phyloP scores from a whole-genome alignment of 2,797 vertebrate genomes.

The Lagocephalus sceleratus region DNA sequence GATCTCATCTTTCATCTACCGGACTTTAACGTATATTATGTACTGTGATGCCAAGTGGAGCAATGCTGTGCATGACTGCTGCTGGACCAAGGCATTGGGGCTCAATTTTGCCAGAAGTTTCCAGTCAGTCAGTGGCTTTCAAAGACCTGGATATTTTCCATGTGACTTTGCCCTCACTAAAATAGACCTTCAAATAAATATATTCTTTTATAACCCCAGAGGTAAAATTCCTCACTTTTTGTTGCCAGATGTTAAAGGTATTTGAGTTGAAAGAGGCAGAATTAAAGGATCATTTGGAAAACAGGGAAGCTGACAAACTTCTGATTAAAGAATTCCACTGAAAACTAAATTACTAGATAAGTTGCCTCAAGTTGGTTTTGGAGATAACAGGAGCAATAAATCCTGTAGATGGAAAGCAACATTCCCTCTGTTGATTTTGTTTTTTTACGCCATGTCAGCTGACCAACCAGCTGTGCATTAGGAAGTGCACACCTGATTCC shows the following conservation, averaged over 20 bases:
- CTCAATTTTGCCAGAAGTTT: conserved; percentile 49
- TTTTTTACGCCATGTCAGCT: conserved; percentile 26
- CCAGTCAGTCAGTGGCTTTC: conserved; percentile 51
- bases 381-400: conserved; percentile 45
- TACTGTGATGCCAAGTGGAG: conserved; percentile 54
- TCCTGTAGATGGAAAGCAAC: conserved; percentile 14
- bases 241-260: conserved; percentile 35
- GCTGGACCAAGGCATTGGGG: conserved; percentile 50
- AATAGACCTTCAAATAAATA: conserved; percentile 62
- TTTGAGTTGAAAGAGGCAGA: conserved; percentile 38
- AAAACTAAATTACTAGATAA: conserved; percentile 18
- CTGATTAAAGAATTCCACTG: conserved; percentile 26
- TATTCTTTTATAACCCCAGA: conserved; percentile 25
- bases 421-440: conserved; percentile 19
- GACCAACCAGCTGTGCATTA: background rate
- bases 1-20: conserved; percentile 54
- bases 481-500: too few species aligned
- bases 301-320: conserved; percentile 10
- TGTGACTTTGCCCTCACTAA: conserved; percentile 47
- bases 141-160: conserved; percentile 61
- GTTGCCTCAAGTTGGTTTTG: conserved; percentile 31
- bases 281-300: conserved; percentile 33
- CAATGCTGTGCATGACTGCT: conserved; percentile 65
- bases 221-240: conserved; percentile 35
- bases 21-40: conserved; percentile 34